A percentile compares a stretch with the other conserved stretches of the same genome.
phyloP scores from a whole-genome alignment of 2,888 invertebrate genomes.

The Podabrus alpinus region DNA sequence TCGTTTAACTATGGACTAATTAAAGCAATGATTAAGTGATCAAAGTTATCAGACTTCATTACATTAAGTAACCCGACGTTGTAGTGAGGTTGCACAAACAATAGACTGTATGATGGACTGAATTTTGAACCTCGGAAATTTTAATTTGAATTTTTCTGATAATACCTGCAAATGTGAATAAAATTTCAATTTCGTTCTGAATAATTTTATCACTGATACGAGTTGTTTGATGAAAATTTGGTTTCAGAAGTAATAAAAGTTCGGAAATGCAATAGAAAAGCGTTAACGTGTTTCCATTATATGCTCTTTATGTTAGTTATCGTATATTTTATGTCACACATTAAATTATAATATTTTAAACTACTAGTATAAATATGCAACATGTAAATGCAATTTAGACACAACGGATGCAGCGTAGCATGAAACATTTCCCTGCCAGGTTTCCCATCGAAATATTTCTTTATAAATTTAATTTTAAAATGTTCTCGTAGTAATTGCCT shows the following conservation, averaged over 20 bases:
- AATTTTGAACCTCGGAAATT: not conserved
- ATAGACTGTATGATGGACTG: not conserved
- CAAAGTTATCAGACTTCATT: not conserved
- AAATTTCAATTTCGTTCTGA: no score
- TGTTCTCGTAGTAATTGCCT: not conserved
- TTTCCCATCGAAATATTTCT: not conserved
- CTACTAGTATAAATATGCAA: not conserved
- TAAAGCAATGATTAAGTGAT: not conserved
- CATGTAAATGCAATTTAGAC: not conserved
- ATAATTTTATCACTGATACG: no score
- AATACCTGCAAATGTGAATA: not conserved
- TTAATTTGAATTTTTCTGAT: not conserved
- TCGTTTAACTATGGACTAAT: not conserved
- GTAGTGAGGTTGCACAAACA: not conserved
- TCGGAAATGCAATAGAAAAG: no score
- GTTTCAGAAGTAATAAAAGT: not conserved
- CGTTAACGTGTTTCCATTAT: no score
- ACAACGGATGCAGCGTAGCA: not conserved
- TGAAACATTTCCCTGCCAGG: not conserved
- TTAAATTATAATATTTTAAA: not conserved
- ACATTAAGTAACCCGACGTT: no score
- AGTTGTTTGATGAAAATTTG: not conserved
- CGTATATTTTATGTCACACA: not conserved
- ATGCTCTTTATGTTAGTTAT: not conserved
- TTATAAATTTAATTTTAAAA: not conserved